Percentiles rank a stretch among this genome's conserved stretches.
Evolutionary conservation across 2,113 vertebrate genomes (phyloP).

Genomic region (Hyaena hyaena): DNA sequence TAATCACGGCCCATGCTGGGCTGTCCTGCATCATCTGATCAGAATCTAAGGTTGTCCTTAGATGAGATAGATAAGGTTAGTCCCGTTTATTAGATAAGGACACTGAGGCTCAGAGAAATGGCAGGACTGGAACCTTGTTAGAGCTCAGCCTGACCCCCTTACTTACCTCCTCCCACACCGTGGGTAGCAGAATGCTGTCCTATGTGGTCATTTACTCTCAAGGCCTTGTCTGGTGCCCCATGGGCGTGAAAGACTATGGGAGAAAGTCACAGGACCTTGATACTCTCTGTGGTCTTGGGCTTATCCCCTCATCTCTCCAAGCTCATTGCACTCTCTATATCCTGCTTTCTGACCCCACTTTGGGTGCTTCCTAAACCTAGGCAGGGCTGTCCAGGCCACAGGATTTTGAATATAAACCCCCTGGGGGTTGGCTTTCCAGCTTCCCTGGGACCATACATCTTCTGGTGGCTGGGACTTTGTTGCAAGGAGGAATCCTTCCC

Average conservation of each 20-base stretch:
- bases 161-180: background rate
- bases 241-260: background rate
- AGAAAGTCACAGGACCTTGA: background rate
- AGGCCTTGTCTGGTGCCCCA: background rate
- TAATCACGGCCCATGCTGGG: background rate
- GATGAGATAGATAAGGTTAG: background rate
- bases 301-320: background rate
- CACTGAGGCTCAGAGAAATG: background rate
- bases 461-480: background rate
- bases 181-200: background rate
- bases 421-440: background rate
- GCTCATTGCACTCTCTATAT: background rate
- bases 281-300: background rate
- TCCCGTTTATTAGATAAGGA: background rate
- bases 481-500: background rate
- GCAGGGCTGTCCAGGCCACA: background rate
- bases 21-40: background rate
- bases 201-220: background rate
- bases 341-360: background rate
- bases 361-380: background rate
- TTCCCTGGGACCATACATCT: background rate
- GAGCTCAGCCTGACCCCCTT: background rate
- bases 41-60: background rate
- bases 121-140: background rate
- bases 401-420: background rate